Percentiles rank a stretch among this genome's conserved stretches.
These are phyloP conservation scores for Atta cephalotes DNA, from an alignment of 1,140 invertebrate species.

Conservation along the genomic window DNA sequence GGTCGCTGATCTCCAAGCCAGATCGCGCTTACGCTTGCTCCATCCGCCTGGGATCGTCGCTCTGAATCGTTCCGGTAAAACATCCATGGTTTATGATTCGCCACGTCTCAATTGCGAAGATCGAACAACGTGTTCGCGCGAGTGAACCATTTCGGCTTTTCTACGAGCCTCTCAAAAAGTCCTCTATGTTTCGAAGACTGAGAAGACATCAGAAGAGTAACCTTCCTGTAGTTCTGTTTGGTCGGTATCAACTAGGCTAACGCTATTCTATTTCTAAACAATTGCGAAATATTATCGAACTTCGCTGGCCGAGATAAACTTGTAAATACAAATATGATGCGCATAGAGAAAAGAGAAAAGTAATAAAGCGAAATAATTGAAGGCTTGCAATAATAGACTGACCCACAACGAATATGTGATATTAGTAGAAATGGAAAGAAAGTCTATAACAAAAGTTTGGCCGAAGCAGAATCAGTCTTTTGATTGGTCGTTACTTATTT, in stretches of 20 bases:
- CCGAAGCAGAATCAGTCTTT: too few relatives aligned
- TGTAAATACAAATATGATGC: not conserved
- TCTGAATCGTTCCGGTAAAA: constrained; percentile 54
- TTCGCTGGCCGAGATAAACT: not conserved
- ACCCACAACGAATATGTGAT: too few relatives aligned
- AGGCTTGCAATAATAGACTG: too few relatives aligned
- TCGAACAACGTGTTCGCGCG: not conserved
- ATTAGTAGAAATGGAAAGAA: too few relatives aligned
- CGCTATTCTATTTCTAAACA: constrained; percentile 29
- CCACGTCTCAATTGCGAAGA: constrained; percentile 7
- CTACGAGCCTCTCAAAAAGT: constrained; percentile 27
- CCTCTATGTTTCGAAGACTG: not conserved
- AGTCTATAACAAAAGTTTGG: too few relatives aligned
- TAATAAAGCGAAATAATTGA: not conserved
- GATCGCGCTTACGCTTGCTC: not conserved
- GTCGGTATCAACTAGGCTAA: constrained; percentile 9
- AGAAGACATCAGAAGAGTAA: not conserved
- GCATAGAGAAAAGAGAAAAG: not conserved
- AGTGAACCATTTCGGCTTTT: constrained; percentile 5
- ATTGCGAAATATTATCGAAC: not conserved
- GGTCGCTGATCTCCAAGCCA: constrained; percentile 48
- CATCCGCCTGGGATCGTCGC: constrained; percentile 21
- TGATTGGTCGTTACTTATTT: too few relatives aligned
- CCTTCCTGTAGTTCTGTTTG: not conserved
- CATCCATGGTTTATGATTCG: constrained; percentile 46